Evolutionary conservation across 1,140 invertebrate species (phyloP).

Genomic region (Pinna nobilis): DNA sequence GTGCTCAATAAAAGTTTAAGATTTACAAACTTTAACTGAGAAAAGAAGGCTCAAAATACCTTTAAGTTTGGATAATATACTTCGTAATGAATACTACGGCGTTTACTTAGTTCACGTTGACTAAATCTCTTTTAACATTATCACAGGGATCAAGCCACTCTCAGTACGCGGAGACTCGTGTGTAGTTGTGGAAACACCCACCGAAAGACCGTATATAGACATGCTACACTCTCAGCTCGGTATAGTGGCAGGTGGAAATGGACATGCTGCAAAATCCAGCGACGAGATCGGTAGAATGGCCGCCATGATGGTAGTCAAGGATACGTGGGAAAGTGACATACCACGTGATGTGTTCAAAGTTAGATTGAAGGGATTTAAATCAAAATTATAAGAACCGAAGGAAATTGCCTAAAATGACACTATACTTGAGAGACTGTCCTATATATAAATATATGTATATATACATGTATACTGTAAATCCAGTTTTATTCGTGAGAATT

Average conservation of each 20-base stretch:
- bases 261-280: constrained; percentile 35
- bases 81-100: too few species aligned
- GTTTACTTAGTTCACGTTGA: too few species aligned
- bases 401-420: not conserved
- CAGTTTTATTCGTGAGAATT: too few species aligned
- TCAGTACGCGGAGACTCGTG: constrained; percentile 40
- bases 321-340: constrained; percentile 17
- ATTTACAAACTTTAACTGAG: too few species aligned
- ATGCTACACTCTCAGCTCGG: constrained; percentile 22
- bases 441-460: not conserved
- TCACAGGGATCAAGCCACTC: too few species aligned
- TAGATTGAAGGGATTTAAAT: not conserved
- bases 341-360: constrained; percentile 14
- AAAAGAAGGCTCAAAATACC: too few species aligned
- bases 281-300: constrained; percentile 47
- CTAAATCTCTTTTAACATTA: too few species aligned
- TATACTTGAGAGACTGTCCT: not conserved
- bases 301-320: constrained; percentile 12
- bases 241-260: constrained; percentile 43
- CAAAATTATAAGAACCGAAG: constrained; percentile 6
- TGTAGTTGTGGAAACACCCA: constrained; percentile 29
- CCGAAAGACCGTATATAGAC: constrained; percentile 36
- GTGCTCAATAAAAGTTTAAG: too few species aligned
- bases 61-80: too few species aligned
- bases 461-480: not conserved